Percentiles rank a stretch among this genome's conserved stretches.
Conservation (phyloP, 2,888 invertebrate genomes). For the Ceraclea dissimilis region DNA sequence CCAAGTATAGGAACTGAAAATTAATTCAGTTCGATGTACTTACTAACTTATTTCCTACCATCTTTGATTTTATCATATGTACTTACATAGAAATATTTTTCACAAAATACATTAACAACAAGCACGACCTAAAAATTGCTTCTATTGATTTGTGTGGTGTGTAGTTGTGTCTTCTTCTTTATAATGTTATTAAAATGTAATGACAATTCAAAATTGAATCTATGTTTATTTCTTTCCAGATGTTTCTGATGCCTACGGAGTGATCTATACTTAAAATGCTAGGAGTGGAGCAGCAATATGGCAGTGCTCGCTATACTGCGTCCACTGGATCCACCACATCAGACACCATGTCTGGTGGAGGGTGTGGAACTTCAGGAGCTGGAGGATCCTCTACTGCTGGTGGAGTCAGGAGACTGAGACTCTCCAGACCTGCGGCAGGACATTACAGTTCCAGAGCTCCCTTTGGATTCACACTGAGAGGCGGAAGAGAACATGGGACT, state of each 20-base stretch:
- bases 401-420: conserved; percentile 37
- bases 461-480: conserved; percentile 76
- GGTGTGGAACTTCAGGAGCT: conserved; percentile 6
- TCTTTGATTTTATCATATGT: too few relatives aligned
- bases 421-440: conserved; percentile 41
- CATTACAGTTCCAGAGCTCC: conserved; percentile 45
- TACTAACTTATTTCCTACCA: too few relatives aligned
- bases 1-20: too few relatives aligned
- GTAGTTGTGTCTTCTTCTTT: too few relatives aligned
- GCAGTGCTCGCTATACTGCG: conserved; percentile 19
- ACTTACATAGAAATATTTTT: too few relatives aligned
- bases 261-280: not conserved
- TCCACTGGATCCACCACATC: conserved; percentile 25
- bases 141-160: too few relatives aligned
- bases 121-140: too few relatives aligned
- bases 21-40: too few relatives aligned
- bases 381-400: conserved; percentile 8
- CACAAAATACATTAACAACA: too few relatives aligned
- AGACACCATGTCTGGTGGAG: conserved; percentile 14
- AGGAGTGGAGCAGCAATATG: conserved; percentile 7
- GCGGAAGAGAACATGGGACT: conserved; percentile 84
- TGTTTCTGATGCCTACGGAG: not conserved
- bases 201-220: too few relatives aligned
- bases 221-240: conserved; percentile 7
- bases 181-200: too few relatives aligned